Conservation (phyloP, 92 coral and sea anemone genomes). For the Palythoa grandiflora region DNA sequence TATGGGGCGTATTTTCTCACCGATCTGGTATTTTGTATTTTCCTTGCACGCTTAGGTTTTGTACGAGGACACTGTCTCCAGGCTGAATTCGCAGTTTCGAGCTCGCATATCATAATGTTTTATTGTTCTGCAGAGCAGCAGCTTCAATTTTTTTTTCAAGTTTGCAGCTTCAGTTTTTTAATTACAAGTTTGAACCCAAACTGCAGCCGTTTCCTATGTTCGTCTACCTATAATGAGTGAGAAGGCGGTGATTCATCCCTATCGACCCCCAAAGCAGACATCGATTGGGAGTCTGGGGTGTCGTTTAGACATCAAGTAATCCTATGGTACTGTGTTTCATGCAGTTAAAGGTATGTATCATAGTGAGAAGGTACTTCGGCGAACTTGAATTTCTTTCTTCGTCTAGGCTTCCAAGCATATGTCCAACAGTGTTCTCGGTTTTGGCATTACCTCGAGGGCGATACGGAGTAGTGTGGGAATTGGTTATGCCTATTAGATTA, state of each 20-base stretch:
- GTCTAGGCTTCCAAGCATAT: slow-evolving; percentile 37
- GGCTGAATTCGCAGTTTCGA: slow-evolving; percentile 12
- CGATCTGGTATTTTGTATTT: slow-evolving; percentile 33
- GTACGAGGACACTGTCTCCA: slow-evolving; percentile 43
- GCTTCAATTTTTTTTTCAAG: neutral
- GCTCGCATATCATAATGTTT: slow-evolving; percentile 14
- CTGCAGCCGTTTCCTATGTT: slow-evolving; percentile 23
- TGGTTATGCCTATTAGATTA: slow-evolving; percentile 37
- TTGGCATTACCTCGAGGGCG: slow-evolving; percentile 66
- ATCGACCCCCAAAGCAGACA: neutral
- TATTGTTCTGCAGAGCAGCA: slow-evolving; percentile 15
- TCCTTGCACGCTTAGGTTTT: slow-evolving; percentile 32
- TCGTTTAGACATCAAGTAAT: slow-evolving; percentile 51
- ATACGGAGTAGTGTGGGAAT: slow-evolving; percentile 62
- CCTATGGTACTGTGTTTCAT: slow-evolving; percentile 59
- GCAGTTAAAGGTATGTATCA: slow-evolving; percentile 46
- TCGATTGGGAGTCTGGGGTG: slow-evolving; percentile 6
- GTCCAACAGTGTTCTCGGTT: slow-evolving; percentile 57
- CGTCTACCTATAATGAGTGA: slow-evolving; percentile 29
- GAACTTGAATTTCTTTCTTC: slow-evolving; percentile 32
- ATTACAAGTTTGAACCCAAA: slow-evolving; percentile 11
- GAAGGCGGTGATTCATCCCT: slow-evolving; percentile 4
- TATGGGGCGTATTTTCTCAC: slow-evolving; percentile 23
- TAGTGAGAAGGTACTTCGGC: slow-evolving; percentile 15
- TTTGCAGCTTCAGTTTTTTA: slow-evolving; percentile 11